A percentile compares a stretch with the other conserved stretches of the same genome.
Evolutionary conservation across 30 jellyfish, hydroid and myxozoan species (phyloP).

Genomic region (Catostylus mosaicus): DNA sequence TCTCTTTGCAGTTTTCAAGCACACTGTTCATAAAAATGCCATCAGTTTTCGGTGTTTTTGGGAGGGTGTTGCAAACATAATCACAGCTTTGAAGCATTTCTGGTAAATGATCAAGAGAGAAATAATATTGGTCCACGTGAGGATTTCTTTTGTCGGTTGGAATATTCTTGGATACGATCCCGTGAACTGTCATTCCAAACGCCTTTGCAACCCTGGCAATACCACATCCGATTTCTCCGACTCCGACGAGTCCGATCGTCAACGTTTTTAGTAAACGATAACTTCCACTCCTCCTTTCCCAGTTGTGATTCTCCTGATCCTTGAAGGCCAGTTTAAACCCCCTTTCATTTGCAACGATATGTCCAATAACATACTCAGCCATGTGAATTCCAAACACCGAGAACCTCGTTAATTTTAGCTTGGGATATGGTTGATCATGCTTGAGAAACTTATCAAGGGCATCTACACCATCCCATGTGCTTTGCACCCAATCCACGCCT

Average conservation of each 20-base stretch:
- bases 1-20: conserved; percentile 77
- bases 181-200: conserved; percentile 90
- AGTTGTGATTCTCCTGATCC: conserved; percentile 38
- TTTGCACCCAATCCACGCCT: conserved; percentile 59
- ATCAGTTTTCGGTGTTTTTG: conserved; percentile 78
- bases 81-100: conserved; percentile 65
- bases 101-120: conserved; percentile 45
- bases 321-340: conserved; percentile 15
- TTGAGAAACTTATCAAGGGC: conserved; percentile 8
- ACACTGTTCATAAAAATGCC: conserved; percentile 49
- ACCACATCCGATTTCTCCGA: conserved; percentile 82
- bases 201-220: conserved; percentile 73
- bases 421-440: conserved; percentile 57
- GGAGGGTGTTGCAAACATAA: conserved; percentile 79
- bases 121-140: conserved; percentile 49
- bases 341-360: conserved; percentile 82
- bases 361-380: conserved; percentile 93
- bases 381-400: conserved; percentile 61
- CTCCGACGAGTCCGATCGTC: conserved; percentile 78
- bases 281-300: conserved; percentile 21
- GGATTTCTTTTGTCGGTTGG: conserved; percentile 11
- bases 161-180: conserved; percentile 53
- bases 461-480: conserved; percentile 87
- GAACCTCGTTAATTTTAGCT: conserved; percentile 10
- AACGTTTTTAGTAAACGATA: conserved; percentile 53